A percentile compares a stretch with the other conserved stretches of the same genome.
Conservation (phyloP, 1,140 invertebrate species). For the Drosophila ananassae region DNA sequence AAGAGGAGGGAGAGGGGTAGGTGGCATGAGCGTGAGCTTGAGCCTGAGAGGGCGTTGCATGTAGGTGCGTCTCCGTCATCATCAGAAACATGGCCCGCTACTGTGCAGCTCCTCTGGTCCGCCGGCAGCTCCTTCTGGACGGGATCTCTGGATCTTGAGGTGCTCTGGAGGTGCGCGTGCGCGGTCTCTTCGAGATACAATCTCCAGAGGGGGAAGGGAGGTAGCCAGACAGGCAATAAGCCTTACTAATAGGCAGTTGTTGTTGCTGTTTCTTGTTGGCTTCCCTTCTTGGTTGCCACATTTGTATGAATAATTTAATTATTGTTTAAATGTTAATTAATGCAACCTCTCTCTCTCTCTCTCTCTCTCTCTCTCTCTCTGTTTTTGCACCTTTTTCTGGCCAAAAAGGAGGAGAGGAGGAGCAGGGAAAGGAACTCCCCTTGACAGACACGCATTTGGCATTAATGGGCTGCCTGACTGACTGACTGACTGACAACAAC, state of each 20-base stretch:
- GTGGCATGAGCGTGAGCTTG: not conserved
- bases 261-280: slow-evolving; percentile 14
- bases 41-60: slow-evolving; percentile 44
- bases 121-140: not conserved
- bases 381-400: slow-evolving; percentile 42
- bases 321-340: slow-evolving; percentile 84
- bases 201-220: slow-evolving; percentile 38
- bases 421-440: slow-evolving; percentile 14
- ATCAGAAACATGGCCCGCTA: slow-evolving; percentile 41
- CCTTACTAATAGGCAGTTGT: slow-evolving; percentile 77
- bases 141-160: not conserved
- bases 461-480: slow-evolving; percentile 72
- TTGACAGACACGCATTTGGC: slow-evolving; percentile 83
- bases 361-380: not conserved
- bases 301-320: slow-evolving; percentile 84
- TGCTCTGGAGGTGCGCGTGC: slow-evolving; percentile 67
- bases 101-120: slow-evolving; percentile 36
- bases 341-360: slow-evolving; percentile 50
- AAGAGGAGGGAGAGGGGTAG: not conserved
- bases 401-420: not conserved
- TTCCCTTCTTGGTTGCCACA: slow-evolving; percentile 57
- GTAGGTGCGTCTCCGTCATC: slow-evolving; percentile 42
- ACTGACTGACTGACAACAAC: slow-evolving; percentile 48
- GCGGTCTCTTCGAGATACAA: slow-evolving; percentile 70
- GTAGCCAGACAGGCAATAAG: slow-evolving; percentile 68